These are phyloP conservation scores for Eupeodes latifasciatus DNA, from an alignment of 2,888 invertebrate species.

Conservation along the genomic window DNA sequence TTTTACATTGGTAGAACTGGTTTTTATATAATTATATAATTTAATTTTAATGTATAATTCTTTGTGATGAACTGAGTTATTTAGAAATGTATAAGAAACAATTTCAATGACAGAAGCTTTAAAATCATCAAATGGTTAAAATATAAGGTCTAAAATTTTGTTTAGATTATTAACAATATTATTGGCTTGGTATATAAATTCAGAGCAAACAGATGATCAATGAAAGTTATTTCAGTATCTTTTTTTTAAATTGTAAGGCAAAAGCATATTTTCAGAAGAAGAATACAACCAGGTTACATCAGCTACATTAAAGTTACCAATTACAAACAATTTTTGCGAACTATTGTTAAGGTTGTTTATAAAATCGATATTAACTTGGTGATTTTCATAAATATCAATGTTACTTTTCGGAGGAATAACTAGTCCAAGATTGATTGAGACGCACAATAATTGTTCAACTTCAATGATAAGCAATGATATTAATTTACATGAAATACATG, in stretches of 20 bases:
- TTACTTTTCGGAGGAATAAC: no score
- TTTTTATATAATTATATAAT: not conserved
- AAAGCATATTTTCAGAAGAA: not conserved
- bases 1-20: not conserved
- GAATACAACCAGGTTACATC: not conserved
- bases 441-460: no score
- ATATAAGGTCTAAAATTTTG: not conserved
- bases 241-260: no score
- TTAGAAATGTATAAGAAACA: not conserved
- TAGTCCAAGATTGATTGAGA: no score
- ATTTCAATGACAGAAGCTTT: not conserved
- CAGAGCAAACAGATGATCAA: not conserved
- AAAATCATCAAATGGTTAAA: not conserved
- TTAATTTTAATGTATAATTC: constrained; percentile 5
- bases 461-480: no score
- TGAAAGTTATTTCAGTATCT: no score
- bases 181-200: not conserved
- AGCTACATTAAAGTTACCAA: not conserved
- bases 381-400: no score
- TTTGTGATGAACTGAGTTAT: not conserved
- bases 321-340: not conserved
- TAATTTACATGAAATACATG: no score
- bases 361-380: not conserved
- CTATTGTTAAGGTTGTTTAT: not conserved
- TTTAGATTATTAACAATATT: not conserved